These are phyloP conservation scores for Drepana arcuata DNA, from an alignment of 1,140 invertebrate genomes.

Conservation along the genomic window DNA sequence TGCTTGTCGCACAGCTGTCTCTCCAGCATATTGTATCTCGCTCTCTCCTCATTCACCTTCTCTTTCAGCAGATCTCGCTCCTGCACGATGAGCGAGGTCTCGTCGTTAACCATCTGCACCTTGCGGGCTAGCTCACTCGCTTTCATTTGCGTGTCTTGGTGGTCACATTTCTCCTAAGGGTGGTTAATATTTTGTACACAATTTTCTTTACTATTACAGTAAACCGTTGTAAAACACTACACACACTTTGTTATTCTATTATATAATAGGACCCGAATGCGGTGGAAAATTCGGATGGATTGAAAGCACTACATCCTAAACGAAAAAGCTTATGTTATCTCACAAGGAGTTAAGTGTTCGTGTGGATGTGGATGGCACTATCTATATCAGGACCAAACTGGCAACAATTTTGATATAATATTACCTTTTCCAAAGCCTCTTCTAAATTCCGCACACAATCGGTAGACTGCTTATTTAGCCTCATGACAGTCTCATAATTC, in stretches of 20 bases:
- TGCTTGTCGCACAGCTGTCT: conserved; percentile 42
- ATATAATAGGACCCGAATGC: too few species aligned
- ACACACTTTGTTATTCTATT: too few species aligned
- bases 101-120: conserved; percentile 25
- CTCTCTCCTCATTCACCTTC: conserved; percentile 63
- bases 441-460: conserved; percentile 71
- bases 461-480: conserved; percentile 67
- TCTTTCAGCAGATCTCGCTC: conserved; percentile 64
- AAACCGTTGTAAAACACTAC: too few species aligned
- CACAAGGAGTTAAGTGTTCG: too few species aligned
- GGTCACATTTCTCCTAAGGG: conserved; percentile 45
- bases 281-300: too few species aligned
- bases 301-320: too few species aligned
- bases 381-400: too few species aligned
- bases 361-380: too few species aligned
- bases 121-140: conserved; percentile 25
- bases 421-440: conserved; percentile 70
- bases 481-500: conserved; percentile 66
- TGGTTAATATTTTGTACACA: not conserved
- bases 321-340: too few species aligned
- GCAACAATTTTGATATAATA: conserved; percentile 1
- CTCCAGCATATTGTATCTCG: conserved; percentile 34
- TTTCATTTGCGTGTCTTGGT: conserved; percentile 33
- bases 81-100: conserved; percentile 23
- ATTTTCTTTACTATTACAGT: not conserved